A percentile compares a stretch with the other conserved stretches of the same genome.
Conservation (phyloP, 2,888 invertebrate genomes). For the Lutraria lutraria region DNA sequence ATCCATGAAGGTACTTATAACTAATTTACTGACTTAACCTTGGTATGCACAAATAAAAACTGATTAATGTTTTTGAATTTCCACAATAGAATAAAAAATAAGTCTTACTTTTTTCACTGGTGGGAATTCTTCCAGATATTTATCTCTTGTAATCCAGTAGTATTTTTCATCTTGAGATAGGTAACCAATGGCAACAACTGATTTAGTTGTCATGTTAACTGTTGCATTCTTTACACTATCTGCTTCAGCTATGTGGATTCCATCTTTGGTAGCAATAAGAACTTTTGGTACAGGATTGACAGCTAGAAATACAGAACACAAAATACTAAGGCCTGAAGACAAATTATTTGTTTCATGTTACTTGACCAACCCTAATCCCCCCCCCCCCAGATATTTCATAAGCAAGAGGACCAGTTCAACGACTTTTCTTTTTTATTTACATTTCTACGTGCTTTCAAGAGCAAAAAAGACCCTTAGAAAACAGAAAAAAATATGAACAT, state of each 20-base stretch:
- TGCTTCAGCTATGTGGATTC: conserved; percentile 76
- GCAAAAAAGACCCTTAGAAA: too few relatives aligned
- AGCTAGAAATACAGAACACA: conserved; percentile 81
- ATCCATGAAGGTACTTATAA: too few relatives aligned
- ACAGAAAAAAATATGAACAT: too few relatives aligned
- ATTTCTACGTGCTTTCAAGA: too few relatives aligned
- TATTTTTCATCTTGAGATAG: conserved; percentile 90
- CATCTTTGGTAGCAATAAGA: conserved; percentile 89
- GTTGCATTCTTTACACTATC: conserved; percentile 74
- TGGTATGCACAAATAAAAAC: neutral
- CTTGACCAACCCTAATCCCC: too few relatives aligned
- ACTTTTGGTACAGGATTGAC: conserved; percentile 93
- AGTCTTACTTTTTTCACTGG: conserved; percentile 53
- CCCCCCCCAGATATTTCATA: too few relatives aligned
- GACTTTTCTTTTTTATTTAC: too few relatives aligned
- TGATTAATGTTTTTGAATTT: neutral
- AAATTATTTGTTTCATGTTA: too few relatives aligned
- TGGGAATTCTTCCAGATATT: conserved; percentile 63
- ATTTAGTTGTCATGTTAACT: conserved; percentile 68
- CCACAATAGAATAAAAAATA: neutral
- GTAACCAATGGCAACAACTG: conserved; percentile 90
- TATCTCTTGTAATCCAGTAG: conserved; percentile 91
- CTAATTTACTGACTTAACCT: neutral
- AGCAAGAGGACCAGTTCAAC: too few relatives aligned
- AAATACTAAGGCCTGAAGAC: neutral